These are phyloP conservation scores for Philereme transversata DNA, from an alignment of 2,888 invertebrate species.

Conservation along the genomic window DNA sequence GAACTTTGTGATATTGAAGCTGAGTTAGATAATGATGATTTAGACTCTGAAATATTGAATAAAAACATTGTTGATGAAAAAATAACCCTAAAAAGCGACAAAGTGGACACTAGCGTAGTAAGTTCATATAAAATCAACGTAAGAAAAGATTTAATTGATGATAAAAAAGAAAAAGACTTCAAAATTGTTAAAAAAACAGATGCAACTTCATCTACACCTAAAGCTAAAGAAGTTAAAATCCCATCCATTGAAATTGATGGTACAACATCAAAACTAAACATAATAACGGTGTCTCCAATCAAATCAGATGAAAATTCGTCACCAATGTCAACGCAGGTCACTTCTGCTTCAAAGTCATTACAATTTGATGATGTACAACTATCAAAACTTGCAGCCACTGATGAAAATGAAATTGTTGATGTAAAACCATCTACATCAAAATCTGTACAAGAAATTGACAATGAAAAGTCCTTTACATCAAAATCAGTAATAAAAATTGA, in stretches of 20 bases:
- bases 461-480: not conserved
- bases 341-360: not conserved
- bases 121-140: not conserved
- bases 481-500: not conserved
- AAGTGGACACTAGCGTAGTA: not conserved
- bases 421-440: not conserved
- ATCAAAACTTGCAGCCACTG: not conserved
- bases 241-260: slow-evolving; percentile 8
- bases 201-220: not conserved
- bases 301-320: not conserved
- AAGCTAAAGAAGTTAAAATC: not conserved
- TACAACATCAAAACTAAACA: slow-evolving; percentile 7
- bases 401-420: not conserved
- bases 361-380: not conserved
- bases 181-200: not conserved
- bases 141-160: not conserved
- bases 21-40: slow-evolving; percentile 29
- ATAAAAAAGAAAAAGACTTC: slow-evolving; percentile 1
- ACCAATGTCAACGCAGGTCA: not conserved
- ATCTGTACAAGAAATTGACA: not conserved
- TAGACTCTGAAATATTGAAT: slow-evolving; percentile 2
- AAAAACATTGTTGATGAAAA: not conserved
- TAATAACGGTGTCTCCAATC: not conserved
- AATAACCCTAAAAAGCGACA: not conserved
- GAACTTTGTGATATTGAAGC: slow-evolving; percentile 56